Evolutionary conservation across 2,797 vertebrate genomes (phyloP), one percentile per base, ranked within the genome.

Genomic region (Pipistrellus pygmaeus): DNA sequence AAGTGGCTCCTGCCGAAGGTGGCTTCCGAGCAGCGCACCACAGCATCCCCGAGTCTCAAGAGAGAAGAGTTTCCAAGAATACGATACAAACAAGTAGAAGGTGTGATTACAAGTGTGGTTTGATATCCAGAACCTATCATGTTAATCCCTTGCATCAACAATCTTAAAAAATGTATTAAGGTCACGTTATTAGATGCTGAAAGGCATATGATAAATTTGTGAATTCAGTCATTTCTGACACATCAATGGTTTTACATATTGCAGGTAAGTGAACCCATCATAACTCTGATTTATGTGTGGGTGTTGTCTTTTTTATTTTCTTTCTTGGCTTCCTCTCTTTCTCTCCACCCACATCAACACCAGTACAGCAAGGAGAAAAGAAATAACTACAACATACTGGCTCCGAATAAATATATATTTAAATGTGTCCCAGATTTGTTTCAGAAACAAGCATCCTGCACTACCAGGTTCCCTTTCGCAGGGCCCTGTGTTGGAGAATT

Each of bases 381-480:
- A 94, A 96, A 82, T 62, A 92, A 78, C 77, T 69, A 5, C 21
- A 57, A 84, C 60, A 86, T 68, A 20, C 35, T 86, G 73, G 18
- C n/a, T 71, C 25, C 60, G 6, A 93, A 35, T 35, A 60, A 66
- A 87, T 46, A 84, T 5, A 55, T 21, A 89, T 68, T 88, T 90
- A 85, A 87, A 78, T 72, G 60, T 90, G 78, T 51, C 27, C 64
- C 53, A 60, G 57, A 84, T 91, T 94, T 86, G 78, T 87, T 94
- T 92, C n/a, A 77, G 83, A 62, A 86, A 85, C 41, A 72, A 92
- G 51, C 38, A 69, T 75, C 35, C 71, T 90, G 35, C 6, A 69
- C 35, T 23, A 48, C 78, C 23, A 92, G 23, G 17, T 93, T 85
- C 41, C 8, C 30, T 82, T 76, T 48, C 46, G 51, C 32, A 68